A percentile compares a stretch with the other conserved stretches of the same genome.
These are phyloP conservation scores for Hippoglossus stenolepis DNA, from an alignment of 2,113 vertebrate genomes.

Conservation along the genomic window DNA sequence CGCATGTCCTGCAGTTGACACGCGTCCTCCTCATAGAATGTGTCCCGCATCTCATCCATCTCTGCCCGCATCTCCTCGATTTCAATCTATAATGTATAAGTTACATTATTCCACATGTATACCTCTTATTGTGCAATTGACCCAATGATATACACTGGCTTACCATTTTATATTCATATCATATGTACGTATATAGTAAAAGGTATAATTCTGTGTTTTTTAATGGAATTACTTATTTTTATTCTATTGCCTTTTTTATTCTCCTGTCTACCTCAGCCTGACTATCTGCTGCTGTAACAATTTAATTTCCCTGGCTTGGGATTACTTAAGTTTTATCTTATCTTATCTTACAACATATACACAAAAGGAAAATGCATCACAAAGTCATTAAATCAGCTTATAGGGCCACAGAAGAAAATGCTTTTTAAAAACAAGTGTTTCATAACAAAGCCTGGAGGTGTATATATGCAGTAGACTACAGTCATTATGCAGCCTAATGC, in stretches of 20 bases:
- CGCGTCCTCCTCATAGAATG: conserved; percentile 97
- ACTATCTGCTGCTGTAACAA: background rate
- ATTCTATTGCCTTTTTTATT: background rate
- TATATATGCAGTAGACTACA: background rate
- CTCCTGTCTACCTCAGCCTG: background rate
- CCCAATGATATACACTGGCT: too few relatives aligned
- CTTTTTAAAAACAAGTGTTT: background rate
- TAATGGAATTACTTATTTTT: too few relatives aligned
- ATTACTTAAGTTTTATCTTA: background rate
- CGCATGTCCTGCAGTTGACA: conserved; percentile 99
- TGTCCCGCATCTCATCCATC: conserved; percentile 99
- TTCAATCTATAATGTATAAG: conserved; percentile 82
- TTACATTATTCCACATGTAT: background rate
- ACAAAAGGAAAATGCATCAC: background rate
- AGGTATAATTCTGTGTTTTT: too few relatives aligned
- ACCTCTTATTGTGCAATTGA: too few relatives aligned
- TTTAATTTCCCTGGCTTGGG: too few relatives aligned
- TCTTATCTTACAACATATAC: background rate
- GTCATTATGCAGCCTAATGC: background rate
- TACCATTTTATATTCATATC: too few relatives aligned
- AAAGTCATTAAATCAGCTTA: background rate
- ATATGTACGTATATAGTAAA: too few relatives aligned
- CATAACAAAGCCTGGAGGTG: conserved; percentile 3
- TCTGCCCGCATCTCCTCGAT: conserved; percentile 97
- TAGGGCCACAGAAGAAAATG: background rate